Evolutionary conservation across 2,888 invertebrate species (phyloP).

Genomic region (Caenorhabditis uteleia): DNA sequence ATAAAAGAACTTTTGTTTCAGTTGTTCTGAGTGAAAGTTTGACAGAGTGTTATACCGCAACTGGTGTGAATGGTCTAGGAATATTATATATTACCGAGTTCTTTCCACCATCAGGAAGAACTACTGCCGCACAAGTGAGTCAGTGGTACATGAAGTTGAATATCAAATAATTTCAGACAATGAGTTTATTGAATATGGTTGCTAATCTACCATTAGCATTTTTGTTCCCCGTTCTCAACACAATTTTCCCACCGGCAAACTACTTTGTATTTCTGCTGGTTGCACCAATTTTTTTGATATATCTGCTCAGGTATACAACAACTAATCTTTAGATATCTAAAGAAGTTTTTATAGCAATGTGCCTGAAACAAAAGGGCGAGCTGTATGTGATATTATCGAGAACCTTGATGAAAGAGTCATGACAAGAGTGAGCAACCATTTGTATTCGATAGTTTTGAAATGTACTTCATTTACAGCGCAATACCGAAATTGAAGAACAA

Average conservation of each 20-base stretch:
- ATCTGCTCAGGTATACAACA: constrained; percentile 12
- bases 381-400: constrained; percentile 46
- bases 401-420: constrained; percentile 36
- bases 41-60: too few relatives aligned
- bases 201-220: constrained; percentile 5
- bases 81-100: constrained; percentile 17
- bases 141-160: not conserved
- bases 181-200: constrained; percentile 2
- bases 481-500: too few relatives aligned
- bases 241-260: constrained; percentile 19
- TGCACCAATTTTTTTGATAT: constrained; percentile 11
- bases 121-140: constrained; percentile 15
- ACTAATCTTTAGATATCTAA: too few relatives aligned
- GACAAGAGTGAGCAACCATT: constrained; percentile 27
- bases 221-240: constrained; percentile 15
- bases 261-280: constrained; percentile 7
- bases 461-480: too few relatives aligned
- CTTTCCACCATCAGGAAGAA: constrained; percentile 26
- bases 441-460: too few relatives aligned
- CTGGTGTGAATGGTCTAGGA: too few relatives aligned
- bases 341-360: constrained; percentile 30
- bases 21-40: too few relatives aligned
- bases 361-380: constrained; percentile 41
- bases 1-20: too few relatives aligned
- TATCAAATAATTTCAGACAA: not conserved